phyloP scores from a whole-genome alignment of 2,888 invertebrate genomes.

The Macaria notata region DNA sequence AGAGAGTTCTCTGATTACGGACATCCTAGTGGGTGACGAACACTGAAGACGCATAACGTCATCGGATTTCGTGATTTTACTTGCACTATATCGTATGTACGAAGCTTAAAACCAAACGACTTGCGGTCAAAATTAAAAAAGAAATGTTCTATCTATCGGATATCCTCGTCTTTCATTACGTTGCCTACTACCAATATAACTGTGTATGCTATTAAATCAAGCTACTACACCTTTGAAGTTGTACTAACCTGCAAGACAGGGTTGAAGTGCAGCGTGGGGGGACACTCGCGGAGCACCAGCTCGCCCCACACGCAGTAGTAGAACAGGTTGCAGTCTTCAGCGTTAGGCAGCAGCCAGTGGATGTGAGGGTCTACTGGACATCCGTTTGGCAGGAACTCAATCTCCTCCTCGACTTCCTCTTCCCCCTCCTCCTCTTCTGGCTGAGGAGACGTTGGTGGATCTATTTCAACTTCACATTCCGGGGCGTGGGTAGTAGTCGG shows the following conservation, averaged over 20 bases:
- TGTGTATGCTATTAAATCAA: too few species aligned
- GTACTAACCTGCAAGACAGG: constrained; percentile 51
- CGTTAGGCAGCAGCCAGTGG: constrained; percentile 63
- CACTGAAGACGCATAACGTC: too few species aligned
- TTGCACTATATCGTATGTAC: too few species aligned
- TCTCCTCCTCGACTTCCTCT: constrained; percentile 17
- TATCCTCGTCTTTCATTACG: too few species aligned
- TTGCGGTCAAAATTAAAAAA: too few species aligned
- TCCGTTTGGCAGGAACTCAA: constrained; percentile 55
- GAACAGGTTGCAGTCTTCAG: constrained; percentile 56
- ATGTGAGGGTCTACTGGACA: constrained; percentile 59
- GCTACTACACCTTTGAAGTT: too few species aligned
- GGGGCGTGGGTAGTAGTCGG: constrained; percentile 18
- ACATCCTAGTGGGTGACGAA: too few species aligned
- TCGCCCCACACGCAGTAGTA: constrained; percentile 66
- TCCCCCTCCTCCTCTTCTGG: constrained; percentile 19
- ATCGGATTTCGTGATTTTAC: too few species aligned
- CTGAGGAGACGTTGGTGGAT: constrained; percentile 18
- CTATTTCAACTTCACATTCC: constrained; percentile 23
- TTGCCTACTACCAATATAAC: too few species aligned
- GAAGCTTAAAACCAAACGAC: too few species aligned
- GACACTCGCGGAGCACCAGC: constrained; percentile 47
- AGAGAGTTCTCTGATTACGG: too few species aligned
- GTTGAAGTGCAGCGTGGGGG: constrained; percentile 55
- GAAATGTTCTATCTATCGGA: too few species aligned